These are phyloP conservation scores for Vesta saturnalis DNA, from an alignment of 2,888 invertebrate genomes.

Conservation along the genomic window DNA sequence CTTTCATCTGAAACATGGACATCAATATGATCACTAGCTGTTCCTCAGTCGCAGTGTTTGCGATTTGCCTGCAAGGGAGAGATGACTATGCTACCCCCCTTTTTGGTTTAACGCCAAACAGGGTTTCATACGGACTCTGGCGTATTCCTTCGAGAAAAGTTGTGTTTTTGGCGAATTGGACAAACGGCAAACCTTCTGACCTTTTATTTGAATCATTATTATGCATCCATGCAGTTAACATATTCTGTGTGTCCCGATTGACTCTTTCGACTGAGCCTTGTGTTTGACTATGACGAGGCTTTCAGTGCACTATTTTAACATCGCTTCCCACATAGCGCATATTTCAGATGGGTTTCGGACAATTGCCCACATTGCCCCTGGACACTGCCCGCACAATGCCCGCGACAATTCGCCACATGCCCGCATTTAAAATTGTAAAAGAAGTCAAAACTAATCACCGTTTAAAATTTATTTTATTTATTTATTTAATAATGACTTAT, in stretches of 20 bases:
- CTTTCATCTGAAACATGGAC: no score
- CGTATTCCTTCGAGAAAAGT: no score
- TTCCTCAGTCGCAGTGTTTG: slow-evolving; percentile 48
- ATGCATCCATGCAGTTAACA: slow-evolving; percentile 49
- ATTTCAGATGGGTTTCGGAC: slow-evolving; percentile 44
- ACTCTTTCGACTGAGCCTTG: no score
- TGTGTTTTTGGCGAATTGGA: slow-evolving; percentile 49
- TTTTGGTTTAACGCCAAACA: slow-evolving; percentile 51
- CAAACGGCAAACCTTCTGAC: no score
- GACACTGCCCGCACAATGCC: slow-evolving; percentile 49
- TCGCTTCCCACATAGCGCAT: slow-evolving; percentile 45
- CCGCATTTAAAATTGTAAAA: no score
- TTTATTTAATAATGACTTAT: no score
- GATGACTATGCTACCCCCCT: no score
- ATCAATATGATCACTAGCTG: slow-evolving; percentile 42
- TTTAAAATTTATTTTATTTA: no score
- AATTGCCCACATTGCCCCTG: no score
- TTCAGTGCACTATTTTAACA: slow-evolving; percentile 47
- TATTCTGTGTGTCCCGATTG: slow-evolving; percentile 36
- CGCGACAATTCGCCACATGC: slow-evolving; percentile 51
- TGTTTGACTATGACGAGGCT: no score
- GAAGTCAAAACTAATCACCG: no score
- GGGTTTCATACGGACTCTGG: slow-evolving; percentile 53
- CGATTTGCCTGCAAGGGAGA: slow-evolving; percentile 41
- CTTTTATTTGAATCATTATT: no score